Percentiles rank a stretch among this genome's conserved stretches.
phyloP scores from a whole-genome alignment of 2,888 invertebrate genomes.

The Steinernema hermaphroditum region DNA sequence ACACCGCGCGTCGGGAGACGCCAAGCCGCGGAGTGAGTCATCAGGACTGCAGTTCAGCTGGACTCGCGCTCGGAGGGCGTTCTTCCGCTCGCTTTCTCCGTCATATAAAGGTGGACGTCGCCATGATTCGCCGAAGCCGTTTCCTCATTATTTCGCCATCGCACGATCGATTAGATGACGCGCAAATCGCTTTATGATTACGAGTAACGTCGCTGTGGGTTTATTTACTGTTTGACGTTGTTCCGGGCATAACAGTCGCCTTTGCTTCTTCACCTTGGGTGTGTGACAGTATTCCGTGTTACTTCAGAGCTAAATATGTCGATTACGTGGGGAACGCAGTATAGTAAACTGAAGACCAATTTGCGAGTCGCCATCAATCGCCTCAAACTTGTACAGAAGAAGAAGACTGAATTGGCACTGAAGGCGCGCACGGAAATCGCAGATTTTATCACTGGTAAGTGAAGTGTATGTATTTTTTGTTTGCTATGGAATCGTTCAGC shows the following conservation, averaged over 20 bases:
- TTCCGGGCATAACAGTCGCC: not conserved
- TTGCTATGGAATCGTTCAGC: conserved; percentile 43
- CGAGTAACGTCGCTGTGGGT: not conserved
- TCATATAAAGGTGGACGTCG: no score
- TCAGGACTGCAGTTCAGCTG: no score
- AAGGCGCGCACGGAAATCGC: conserved; percentile 96
- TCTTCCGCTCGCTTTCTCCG: no score
- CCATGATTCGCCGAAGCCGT: no score
- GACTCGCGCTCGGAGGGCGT: no score
- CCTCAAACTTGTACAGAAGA: conserved; percentile 90
- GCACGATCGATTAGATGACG: no score
- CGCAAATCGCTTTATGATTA: not conserved
- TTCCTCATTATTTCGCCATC: no score
- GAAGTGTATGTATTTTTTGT: not conserved
- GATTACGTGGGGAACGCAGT: conserved; percentile 82
- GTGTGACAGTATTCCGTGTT: not conserved
- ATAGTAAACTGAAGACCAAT: conserved; percentile 89
- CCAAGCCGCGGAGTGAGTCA: no score
- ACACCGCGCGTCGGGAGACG: no score
- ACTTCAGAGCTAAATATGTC: conserved; percentile 50
- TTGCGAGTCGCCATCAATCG: conserved; percentile 88
- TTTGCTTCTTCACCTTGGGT: not conserved
- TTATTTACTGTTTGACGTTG: not conserved
- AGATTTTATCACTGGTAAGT: conserved; percentile 85
- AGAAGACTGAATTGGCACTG: conserved; percentile 92